Evolutionary conservation across 2,113 vertebrate species (phyloP).

Genomic region (Semnornis frantzii): DNA sequence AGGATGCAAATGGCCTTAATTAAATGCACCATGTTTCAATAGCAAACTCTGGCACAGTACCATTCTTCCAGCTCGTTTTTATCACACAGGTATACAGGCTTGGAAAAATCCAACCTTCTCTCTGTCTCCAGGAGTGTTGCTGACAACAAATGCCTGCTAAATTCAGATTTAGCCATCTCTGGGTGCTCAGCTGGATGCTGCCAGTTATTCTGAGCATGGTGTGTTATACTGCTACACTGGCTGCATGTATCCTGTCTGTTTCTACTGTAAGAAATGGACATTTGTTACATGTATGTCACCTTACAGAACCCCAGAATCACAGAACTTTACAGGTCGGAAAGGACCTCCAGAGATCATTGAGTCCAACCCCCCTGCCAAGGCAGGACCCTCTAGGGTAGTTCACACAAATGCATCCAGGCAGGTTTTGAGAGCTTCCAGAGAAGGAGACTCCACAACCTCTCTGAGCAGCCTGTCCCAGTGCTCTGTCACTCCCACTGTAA

Average conservation of each 20-base stretch:
- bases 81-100: not conserved
- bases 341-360: no score
- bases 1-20: not conserved
- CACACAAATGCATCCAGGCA: no score
- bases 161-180: not conserved
- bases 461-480: no score
- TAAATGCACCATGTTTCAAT: not conserved
- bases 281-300: not conserved
- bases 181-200: not conserved
- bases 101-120: not conserved
- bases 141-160: not conserved
- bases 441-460: no score
- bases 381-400: no score
- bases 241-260: accelerated
- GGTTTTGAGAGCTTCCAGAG: no score
- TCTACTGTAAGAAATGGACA: not conserved
- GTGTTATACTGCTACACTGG: not conserved
- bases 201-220: not conserved
- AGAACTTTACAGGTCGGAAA: no score
- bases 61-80: not conserved
- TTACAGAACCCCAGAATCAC: not conserved
- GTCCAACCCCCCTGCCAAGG: no score
- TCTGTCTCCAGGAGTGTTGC: not conserved
- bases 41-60: not conserved
- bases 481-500: no score